phyloP scores from a whole-genome alignment of 2,113 vertebrate species.

The Otus sunia region DNA sequence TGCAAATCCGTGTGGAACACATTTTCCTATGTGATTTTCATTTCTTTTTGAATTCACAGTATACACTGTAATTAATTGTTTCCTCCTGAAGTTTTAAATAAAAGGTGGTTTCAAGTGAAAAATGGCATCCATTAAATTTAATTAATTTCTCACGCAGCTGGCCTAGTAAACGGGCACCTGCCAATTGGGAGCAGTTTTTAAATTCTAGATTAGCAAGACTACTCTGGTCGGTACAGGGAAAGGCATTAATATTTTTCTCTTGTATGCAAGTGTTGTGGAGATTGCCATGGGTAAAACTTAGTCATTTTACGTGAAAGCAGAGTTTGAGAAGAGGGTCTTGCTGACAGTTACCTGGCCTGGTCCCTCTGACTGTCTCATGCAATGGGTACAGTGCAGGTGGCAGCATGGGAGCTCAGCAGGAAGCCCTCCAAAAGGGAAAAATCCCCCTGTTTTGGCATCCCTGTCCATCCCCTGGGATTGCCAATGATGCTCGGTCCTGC shows the following conservation, averaged over 20 bases:
- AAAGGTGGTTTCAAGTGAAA: constrained; percentile 14
- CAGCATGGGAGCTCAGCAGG: accelerated
- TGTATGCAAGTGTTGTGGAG: background rate
- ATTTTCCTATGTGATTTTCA: background rate
- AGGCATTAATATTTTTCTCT: background rate
- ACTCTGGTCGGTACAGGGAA: background rate
- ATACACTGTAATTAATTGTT: background rate
- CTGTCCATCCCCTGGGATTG: accelerated
- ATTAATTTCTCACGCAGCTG: constrained; percentile 42
- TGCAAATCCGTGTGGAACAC: background rate
- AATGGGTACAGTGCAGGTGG: background rate
- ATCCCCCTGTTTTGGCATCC: background rate
- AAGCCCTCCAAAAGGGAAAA: background rate
- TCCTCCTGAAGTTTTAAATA: constrained; percentile 38
- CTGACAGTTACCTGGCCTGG: accelerated
- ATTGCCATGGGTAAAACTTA: background rate
- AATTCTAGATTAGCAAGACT: background rate
- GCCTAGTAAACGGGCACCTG: background rate
- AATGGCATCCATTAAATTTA: constrained; percentile 21
- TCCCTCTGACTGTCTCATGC: background rate
- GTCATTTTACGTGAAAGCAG: background rate
- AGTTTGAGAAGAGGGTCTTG: background rate
- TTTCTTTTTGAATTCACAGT: background rate
- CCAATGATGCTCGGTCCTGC: accelerated
- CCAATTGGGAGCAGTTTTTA: constrained; percentile 13